Evolutionary conservation across 2,113 vertebrate species (phyloP), one percentile per base, ranked within the genome.

Genomic region (Cephalopholis sonnerati): DNA sequence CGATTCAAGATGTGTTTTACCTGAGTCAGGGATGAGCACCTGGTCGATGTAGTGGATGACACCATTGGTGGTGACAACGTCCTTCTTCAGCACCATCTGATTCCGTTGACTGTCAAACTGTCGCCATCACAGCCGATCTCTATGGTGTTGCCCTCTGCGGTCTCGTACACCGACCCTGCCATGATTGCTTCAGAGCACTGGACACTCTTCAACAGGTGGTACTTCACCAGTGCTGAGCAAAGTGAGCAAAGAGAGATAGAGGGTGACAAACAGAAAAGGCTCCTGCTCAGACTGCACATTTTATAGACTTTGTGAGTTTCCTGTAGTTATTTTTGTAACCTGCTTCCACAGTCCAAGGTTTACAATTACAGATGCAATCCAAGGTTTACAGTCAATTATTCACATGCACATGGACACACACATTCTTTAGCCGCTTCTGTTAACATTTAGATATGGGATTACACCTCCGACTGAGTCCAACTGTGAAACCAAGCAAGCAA

Each of bases 121-220:
- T 98, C 96, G 0, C 98, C 97, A 51, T 99, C 96, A 67, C 98
- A 99, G 54, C 97, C 98, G 24, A 99, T 92, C 94, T 98, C 95
- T 57, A 99, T 81, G 10, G 89, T 95, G 77, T 93, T 95, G 92
- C 98, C 98, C 94, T 99, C 98, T 51, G 96, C 87, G 0, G 98
- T 99, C 89, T 98, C 97, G 39, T 96, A 97, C 32, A 91, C 69
- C 0, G 96, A 87, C 46, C 98, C 98, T 9, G 95, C 93, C 94
- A 96, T 98, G 84, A 99, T 98, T 12, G 97, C 97, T 88, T 99
- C 98, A 2, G 98, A 97, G 66, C 98, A 99, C 94, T 99, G 98
- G 6, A 96, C 92, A 5, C 96, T 96, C 51, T 96, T 97, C 90
- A 99, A 79, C 89, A 99, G 91, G 89, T 99, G 98, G 89, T 97